phyloP scores from a whole-genome alignment of 2,113 vertebrate genomes.

The Platysteira castanea region DNA sequence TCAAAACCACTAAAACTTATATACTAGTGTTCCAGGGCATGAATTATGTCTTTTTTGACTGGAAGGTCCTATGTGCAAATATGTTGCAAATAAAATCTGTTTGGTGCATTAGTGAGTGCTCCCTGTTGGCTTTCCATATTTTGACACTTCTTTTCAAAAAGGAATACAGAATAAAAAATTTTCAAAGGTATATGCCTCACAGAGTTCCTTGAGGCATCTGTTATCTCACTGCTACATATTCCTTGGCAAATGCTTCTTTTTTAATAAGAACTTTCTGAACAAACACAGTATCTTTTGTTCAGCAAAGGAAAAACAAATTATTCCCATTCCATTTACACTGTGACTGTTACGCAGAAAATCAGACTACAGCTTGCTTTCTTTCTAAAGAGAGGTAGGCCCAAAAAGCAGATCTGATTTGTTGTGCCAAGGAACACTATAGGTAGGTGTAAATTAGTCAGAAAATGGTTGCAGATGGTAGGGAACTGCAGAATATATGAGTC shows the following conservation, averaged over 20 bases:
- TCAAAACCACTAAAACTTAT: background rate
- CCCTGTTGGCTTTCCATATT: background rate
- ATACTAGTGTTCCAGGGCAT: background rate
- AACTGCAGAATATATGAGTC: background rate
- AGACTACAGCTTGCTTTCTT: background rate
- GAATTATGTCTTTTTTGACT: background rate
- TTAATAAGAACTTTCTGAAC: background rate
- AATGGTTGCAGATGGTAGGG: background rate
- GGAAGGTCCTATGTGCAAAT: background rate
- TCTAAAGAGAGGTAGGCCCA: background rate
- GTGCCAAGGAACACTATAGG: background rate
- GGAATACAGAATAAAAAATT: constrained; percentile 9
- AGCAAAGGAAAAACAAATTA: constrained; percentile 14
- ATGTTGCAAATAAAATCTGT: background rate
- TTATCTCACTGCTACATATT: constrained; percentile 24
- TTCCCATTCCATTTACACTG: background rate
- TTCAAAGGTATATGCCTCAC: background rate
- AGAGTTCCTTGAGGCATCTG: background rate
- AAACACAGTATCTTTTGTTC: constrained; percentile 8
- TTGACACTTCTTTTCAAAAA: background rate
- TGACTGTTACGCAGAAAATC: background rate
- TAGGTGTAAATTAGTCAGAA: constrained; percentile 9
- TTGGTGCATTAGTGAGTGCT: background rate
- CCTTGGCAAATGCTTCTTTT: background rate
- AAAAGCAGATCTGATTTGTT: background rate